A percentile compares a stretch with the other conserved stretches of the same genome.
phyloP scores from a whole-genome alignment of 2,797 vertebrate genomes.

The Carapus acus region DNA sequence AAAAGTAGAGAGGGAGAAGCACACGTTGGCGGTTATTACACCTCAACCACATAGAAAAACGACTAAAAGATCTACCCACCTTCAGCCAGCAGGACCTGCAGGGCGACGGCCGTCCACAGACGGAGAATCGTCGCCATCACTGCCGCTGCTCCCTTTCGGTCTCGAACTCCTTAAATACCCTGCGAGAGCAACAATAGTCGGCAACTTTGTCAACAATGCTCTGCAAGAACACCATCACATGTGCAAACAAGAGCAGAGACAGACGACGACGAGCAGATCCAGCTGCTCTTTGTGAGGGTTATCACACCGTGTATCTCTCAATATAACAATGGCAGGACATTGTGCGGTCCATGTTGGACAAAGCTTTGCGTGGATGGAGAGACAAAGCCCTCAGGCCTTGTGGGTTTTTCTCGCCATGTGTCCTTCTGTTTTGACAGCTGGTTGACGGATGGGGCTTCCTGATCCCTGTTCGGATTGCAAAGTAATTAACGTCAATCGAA shows the following conservation, averaged over 20 bases:
- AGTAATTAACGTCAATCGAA: no score
- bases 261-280: slow-evolving; percentile 15
- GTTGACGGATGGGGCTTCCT: not conserved
- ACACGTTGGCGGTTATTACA: not conserved
- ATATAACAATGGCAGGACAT: slow-evolving; percentile 14
- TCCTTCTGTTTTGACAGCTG: slow-evolving; percentile 41
- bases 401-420: not conserved
- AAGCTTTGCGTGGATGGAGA: not conserved
- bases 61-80: slow-evolving; percentile 41
- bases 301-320: not conserved
- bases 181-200: slow-evolving; percentile 20
- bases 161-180: slow-evolving; percentile 48
- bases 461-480: not conserved
- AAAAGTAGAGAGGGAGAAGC: not conserved
- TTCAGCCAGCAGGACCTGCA: slow-evolving; percentile 21
- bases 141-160: not conserved
- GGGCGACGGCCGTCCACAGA: slow-evolving; percentile 15
- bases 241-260: slow-evolving; percentile 44
- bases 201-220: slow-evolving; percentile 23
- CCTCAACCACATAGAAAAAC: not conserved
- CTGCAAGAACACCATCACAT: slow-evolving; percentile 13
- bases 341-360: slow-evolving; percentile 1
- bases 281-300: slow-evolving; percentile 31
- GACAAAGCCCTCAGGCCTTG: slow-evolving; percentile 37
- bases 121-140: slow-evolving; percentile 6